Conservation (phyloP, 92 coral and sea anemone genomes). For the Zoanthus solanderi region DNA sequence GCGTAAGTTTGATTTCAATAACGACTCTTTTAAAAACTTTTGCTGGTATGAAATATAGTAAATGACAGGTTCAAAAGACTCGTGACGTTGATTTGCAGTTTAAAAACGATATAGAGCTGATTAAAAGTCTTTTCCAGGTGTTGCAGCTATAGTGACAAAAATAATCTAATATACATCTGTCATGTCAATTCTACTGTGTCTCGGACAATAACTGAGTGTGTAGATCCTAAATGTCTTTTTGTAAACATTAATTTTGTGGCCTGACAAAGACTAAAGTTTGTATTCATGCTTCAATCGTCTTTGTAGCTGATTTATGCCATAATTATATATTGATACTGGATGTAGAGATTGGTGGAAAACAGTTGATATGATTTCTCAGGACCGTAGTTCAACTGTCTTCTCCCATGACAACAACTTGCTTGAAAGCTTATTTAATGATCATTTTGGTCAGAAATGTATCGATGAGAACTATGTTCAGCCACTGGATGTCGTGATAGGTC, state of each 20-base stretch:
- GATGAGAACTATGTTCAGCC: neutral
- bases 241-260: conserved; percentile 46
- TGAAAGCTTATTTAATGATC: neutral
- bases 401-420: neutral
- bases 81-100: no score
- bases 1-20: no score
- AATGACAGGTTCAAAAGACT: no score
- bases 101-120: no score
- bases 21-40: no score
- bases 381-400: neutral
- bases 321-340: neutral
- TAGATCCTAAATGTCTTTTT: conserved; percentile 59
- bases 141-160: neutral
- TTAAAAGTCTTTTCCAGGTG: no score
- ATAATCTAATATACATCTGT: neutral
- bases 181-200: neutral
- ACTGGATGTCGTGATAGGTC: neutral
- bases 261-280: conserved; percentile 32
- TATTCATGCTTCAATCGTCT: conserved; percentile 50
- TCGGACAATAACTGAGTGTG: conserved; percentile 30
- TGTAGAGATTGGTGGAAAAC: neutral
- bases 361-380: neutral
- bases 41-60: no score
- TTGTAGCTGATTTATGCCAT: conserved; percentile 50
- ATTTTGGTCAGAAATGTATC: neutral